Evolutionary conservation across 2,888 invertebrate species (phyloP), one percentile per base, ranked within the genome.

Genomic region (Steinernema scapterisci): DNA sequence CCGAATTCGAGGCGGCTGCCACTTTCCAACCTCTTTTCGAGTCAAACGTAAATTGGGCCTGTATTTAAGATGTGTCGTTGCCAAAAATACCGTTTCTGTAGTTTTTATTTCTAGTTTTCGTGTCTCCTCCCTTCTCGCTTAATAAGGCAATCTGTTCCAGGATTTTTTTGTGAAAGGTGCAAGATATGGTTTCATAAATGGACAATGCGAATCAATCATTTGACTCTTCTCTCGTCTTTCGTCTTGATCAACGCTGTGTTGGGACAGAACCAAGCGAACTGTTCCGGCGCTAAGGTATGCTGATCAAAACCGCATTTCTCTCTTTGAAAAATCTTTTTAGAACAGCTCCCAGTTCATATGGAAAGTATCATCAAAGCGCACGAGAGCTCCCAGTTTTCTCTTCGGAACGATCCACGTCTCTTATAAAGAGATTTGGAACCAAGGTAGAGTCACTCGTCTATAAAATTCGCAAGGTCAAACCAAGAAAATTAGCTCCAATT

Each of bases 341-440:
- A 54, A 19, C 11, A 54, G 31, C 7, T 27, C 63, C 1, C 63
- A 63, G 31, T 63, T 63, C 19, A 9, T 63, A 5, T 63, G 63
- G 63, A 63, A 31, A 25, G 27, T 63, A 7, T 27, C 63, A 3
- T 63, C 63, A 25, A 25, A 31, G 13, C 63, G 38, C 11, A 11
- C 27, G 6, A 21, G 31, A 38, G 63, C 31, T 63, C 63, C 63
- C 1, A 63, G 63, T 16, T 63, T 31, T 31, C 63, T 63, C 31
- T 63, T 63, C 16, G 63, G 63, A 6, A 63, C 63, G 27, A 63
- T 63, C 27, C 63, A 63, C 38, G 31, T 63, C 9, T 38, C 63
- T 9, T 63, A 63, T n/a, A 63, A 31, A 13, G 27, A 63, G 16
- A 63, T 63, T 13, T 63, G 63, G 63, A 63, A 63, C 16, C 63